Conservation (phyloP, 2,888 invertebrate species). For the Tetranychus truncatus region DNA sequence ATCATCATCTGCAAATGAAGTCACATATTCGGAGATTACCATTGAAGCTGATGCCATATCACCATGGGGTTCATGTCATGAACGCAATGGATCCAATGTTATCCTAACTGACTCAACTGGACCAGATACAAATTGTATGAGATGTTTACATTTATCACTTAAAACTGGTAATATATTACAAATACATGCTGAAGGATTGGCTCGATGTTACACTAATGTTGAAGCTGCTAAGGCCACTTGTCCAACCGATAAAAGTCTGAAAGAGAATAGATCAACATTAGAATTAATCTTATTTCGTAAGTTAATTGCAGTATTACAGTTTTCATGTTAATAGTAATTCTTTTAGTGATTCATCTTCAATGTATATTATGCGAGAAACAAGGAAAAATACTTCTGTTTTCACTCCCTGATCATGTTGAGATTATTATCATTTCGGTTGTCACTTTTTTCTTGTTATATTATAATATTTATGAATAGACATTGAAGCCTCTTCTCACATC, state of each 20-base stretch:
- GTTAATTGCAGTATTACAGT: constrained; percentile 29
- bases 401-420: no score
- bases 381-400: no score
- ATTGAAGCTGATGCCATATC: constrained; percentile 46
- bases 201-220: constrained; percentile 44
- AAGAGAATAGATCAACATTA: constrained; percentile 28
- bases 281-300: constrained; percentile 45
- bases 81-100: constrained; percentile 42
- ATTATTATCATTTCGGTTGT: no score
- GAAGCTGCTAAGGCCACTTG: constrained; percentile 43
- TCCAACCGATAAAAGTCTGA: constrained; percentile 36
- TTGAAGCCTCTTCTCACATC: no score
- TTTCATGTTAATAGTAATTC: no score
- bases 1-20: constrained; percentile 26
- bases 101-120: constrained; percentile 43
- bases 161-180: constrained; percentile 44
- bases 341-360: no score
- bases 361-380: no score
- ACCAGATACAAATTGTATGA: constrained; percentile 37
- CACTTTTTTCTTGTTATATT: no score
- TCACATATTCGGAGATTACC: constrained; percentile 43
- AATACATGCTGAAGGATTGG: constrained; percentile 42
- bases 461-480: no score
- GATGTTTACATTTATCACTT: constrained; percentile 43
- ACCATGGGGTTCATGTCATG: constrained; percentile 47